A percentile compares a stretch with the other conserved stretches of the same genome.
Evolutionary conservation across 2,113 vertebrate genomes (phyloP).

Genomic region (Muntiacus muntjak): DNA sequence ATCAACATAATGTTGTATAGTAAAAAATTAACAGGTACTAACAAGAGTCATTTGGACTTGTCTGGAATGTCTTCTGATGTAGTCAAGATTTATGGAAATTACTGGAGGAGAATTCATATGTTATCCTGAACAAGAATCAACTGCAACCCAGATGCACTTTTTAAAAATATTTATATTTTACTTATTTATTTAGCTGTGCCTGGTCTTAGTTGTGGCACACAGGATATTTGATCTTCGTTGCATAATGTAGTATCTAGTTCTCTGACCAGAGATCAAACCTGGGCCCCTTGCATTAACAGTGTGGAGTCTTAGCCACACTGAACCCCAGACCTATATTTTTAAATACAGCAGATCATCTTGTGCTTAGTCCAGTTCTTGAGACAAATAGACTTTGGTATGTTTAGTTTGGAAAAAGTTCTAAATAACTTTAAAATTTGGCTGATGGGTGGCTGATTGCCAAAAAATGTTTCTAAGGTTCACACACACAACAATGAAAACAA

Average conservation of each 20-base stretch:
- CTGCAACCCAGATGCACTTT: background rate
- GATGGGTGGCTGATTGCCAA: background rate
- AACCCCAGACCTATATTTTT: background rate
- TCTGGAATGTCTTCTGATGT: background rate
- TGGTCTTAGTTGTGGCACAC: background rate
- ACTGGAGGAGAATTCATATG: background rate
- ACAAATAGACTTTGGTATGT: background rate
- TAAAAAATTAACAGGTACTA: background rate
- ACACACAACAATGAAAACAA: background rate
- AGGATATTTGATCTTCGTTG: background rate
- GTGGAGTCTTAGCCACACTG: background rate
- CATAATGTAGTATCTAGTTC: background rate
- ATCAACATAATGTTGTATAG: background rate
- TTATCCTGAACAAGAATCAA: background rate
- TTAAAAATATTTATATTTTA: background rate
- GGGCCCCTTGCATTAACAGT: background rate
- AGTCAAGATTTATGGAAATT: background rate
- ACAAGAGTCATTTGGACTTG: background rate
- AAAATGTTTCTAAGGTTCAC: background rate
- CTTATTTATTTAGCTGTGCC: background rate
- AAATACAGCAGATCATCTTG: background rate
- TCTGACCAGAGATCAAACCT: background rate
- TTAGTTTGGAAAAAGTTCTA: background rate
- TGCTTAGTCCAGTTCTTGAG: background rate
- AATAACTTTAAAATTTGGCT: background rate